Base-by-base conservation (phyloP, 2,797 vertebrate species). In the Paramormyrops hopkinsi region DNA sequence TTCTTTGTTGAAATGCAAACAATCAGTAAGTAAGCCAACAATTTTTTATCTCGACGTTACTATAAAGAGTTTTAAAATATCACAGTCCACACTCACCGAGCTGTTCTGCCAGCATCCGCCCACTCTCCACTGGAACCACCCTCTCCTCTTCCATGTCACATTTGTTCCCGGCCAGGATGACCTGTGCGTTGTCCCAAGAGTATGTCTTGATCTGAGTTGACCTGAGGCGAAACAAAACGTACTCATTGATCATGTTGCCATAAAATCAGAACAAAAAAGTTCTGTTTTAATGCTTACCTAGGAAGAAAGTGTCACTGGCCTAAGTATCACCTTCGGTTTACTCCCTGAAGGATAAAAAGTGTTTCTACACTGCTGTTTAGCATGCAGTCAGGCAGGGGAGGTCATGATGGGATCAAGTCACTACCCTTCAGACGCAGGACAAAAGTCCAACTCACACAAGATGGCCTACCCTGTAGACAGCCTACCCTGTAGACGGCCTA, bases 201-300 rank as follows among this genome's bases (percentile, higher is more conserved):
- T 99, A 99, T 0, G 98, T 99, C 95, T 99, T 99, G 94, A 99
- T 99, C 95, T 99, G 98, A 92, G 98, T 99, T 91, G 98, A 99
- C 98, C 98, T 99, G 93, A 91, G 84, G 90, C 3, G 41, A 88
- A 56, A 90, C 11, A 19, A 51, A 50, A 46, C 22, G 25, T 84
- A 29, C 19, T 84, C 82, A 84, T 33, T 53, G n/a, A 46, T 51
- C 48, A 85, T 7, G 48, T 46, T 85, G 22, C 46, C 44, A 51
- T 29, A 51, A 51, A 51, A 51, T 51, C 22, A 51, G 46, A 5
- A 9, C 11, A 22, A 85, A 29, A 53, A 2, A 17, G n/a, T 12
- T 25, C 11, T 53, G 2, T 53, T 33, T 82, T 82, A 46, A 82
- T 82, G 73, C 37, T 44, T 44, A 19, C 5, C 19, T 82, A 44